Evolutionary conservation across 1,140 invertebrate genomes (phyloP), one percentile per base, ranked within the genome.

Genomic region (Micrasema minimum): DNA sequence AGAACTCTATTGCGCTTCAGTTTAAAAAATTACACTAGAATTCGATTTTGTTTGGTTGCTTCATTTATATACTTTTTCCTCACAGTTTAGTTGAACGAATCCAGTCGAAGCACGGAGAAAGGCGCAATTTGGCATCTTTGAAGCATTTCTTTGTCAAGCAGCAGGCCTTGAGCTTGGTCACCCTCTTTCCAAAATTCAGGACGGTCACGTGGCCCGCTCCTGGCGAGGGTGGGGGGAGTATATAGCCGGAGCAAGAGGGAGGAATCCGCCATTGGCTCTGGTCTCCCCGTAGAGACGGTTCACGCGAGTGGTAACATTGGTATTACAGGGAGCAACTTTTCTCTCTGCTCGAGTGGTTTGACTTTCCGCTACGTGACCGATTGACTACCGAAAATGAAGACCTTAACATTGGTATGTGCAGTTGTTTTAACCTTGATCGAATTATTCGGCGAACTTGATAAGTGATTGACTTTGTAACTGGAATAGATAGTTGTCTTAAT

Each of bases 351-450:
- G 53, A 59, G 66, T 59, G 48, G 31, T 38, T 51, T 46, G 26
- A 37, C 26, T 53, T 41, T 43, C 37, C 51, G 53, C 66, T 53
- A 38, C 61, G 59, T 53, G 64, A 51, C 64, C 20, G 35, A 66
- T 53, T 18, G 45, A 46, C 35, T 46, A 2, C 23, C 35, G 2
- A 59, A 57, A 57, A 69, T 69, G 66, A 69, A 69, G 53, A 61
- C 55, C 66, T 69, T 69, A 53, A 69, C 66, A 69, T 45, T 69
- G 51, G 66, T 69, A 59, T 59, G 55, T 59, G n/a, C 48, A 43
- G 23, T 23, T 31, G 26, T 31, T 31, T 31, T 31, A 31, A 31
- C 26, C 26, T 31, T 31, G n/a, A 31, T 31, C 26, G 2, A 31
- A 7, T 31, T 31, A 7, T 31, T 31, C 26, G 2, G 2, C 26